A percentile compares a stretch with the other conserved stretches of the same genome.
phyloP scores from a whole-genome alignment of 2,888 invertebrate species.

The Mylabris sibirica region DNA sequence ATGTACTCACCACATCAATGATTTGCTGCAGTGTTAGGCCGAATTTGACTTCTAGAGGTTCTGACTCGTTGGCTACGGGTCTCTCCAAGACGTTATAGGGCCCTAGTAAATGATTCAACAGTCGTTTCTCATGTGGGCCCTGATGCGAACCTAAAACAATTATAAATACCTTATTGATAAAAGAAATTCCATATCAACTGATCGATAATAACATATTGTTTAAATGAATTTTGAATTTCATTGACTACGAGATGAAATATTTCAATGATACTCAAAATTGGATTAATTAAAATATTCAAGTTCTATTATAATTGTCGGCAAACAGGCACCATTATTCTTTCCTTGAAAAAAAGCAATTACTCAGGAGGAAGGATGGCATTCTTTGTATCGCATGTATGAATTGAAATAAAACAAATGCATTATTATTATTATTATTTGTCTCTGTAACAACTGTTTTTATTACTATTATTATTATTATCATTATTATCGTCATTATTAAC shows the following conservation, averaged over 20 bases:
- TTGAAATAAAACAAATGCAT: too few species aligned
- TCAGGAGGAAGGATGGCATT: too few species aligned
- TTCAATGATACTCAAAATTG: conserved; percentile 5
- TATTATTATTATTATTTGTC: not conserved
- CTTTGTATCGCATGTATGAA: too few species aligned
- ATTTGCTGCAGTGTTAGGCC: conserved; percentile 92
- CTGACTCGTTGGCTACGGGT: conserved; percentile 91
- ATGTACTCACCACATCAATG: conserved; percentile 88
- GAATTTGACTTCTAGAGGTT: conserved; percentile 88
- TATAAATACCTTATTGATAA: conserved; percentile 5
- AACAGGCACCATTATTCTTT: too few species aligned
- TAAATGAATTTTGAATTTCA: not conserved
- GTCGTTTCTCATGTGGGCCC: conserved; percentile 88
- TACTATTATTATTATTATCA: not conserved
- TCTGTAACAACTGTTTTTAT: not conserved
- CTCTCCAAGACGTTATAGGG: conserved; percentile 89
- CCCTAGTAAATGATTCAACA: conserved; percentile 82
- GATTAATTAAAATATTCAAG: too few species aligned
- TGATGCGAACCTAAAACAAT: conserved; percentile 80
- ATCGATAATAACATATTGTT: not conserved
- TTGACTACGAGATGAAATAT: not conserved
- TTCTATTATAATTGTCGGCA: too few species aligned
- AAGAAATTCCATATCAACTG: not conserved
- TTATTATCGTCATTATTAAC: not conserved
- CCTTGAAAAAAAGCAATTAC: too few species aligned